A percentile compares a stretch with the other conserved stretches of the same genome.
These are phyloP conservation scores for Eonycteris spelaea DNA, from an alignment of 2,113 vertebrate genomes.

Conservation along the genomic window DNA sequence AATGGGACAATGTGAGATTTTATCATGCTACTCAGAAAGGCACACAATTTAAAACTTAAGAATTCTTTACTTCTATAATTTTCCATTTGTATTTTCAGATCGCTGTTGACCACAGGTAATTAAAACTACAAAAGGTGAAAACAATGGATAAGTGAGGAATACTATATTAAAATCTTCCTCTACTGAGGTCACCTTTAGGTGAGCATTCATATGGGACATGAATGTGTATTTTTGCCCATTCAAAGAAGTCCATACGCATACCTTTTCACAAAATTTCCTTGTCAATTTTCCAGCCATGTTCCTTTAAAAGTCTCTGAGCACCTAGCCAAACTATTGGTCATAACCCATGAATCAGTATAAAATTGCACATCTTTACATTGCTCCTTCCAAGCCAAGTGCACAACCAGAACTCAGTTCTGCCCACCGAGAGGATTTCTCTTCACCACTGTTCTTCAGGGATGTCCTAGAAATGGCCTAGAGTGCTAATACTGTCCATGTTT, in stretches of 20 bases:
- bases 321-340: neutral
- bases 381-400: neutral
- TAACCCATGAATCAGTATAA: neutral
- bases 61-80: neutral
- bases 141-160: no score
- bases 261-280: neutral
- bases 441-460: neutral
- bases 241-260: neutral
- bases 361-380: neutral
- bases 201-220: neutral
- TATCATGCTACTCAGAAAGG: neutral
- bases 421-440: neutral
- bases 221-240: neutral
- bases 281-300: neutral
- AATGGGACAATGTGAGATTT: neutral
- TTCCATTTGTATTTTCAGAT: neutral
- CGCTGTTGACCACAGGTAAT: neutral
- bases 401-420: neutral
- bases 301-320: neutral
- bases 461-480: neutral
- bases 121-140: neutral
- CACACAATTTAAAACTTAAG: neutral
- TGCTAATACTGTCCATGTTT: neutral
- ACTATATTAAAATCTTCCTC: neutral
- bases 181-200: neutral